Percentiles rank a stretch among this genome's conserved stretches.
Conservation (phyloP, 1,140 invertebrate genomes). For the Oreohelix idahoensis region DNA sequence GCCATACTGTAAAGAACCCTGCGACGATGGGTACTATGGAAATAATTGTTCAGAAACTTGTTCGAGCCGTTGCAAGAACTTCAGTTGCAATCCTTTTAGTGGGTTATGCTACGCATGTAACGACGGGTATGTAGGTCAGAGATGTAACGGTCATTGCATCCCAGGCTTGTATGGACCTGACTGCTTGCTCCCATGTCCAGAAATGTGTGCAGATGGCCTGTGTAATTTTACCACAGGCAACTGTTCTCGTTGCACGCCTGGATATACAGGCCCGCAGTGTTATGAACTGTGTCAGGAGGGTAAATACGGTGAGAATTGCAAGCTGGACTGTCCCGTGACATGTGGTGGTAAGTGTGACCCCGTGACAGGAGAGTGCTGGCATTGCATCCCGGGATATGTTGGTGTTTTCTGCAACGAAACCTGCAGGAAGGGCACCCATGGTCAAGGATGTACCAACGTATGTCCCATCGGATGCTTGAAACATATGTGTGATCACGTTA, state of each 20-base stretch:
- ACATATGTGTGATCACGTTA: conserved; percentile 5
- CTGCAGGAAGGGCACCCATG: conserved; percentile 4
- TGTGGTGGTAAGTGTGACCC: conserved; percentile 16
- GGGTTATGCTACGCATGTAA: conserved; percentile 2
- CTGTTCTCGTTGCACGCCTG: neutral
- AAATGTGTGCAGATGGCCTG: neutral
- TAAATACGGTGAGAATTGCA: conserved; percentile 3
- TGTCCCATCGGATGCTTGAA: neutral
- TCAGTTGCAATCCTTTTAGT: neutral
- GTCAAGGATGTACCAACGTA: neutral
- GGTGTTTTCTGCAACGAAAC: conserved; percentile 11
- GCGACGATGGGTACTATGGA: conserved; percentile 9
- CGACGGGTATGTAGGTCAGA: conserved; percentile 19
- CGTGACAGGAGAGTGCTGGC: neutral
- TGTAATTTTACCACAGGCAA: conserved; percentile 15
- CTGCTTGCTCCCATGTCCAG: neutral
- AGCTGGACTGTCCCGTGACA: neutral
- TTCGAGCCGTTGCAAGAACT: neutral
- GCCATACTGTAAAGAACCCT: conserved; percentile 11
- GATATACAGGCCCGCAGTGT: neutral
- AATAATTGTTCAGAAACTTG: neutral
- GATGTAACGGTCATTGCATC: conserved; percentile 32
- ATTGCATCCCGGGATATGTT: conserved; percentile 2
- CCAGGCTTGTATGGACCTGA: conserved; percentile 3
- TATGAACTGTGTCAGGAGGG: conserved; percentile 10